A percentile compares a stretch with the other conserved stretches of the same genome.
Conservation (phyloP, 2,797 vertebrate genomes). For the Hapalemur alaotrensis region DNA sequence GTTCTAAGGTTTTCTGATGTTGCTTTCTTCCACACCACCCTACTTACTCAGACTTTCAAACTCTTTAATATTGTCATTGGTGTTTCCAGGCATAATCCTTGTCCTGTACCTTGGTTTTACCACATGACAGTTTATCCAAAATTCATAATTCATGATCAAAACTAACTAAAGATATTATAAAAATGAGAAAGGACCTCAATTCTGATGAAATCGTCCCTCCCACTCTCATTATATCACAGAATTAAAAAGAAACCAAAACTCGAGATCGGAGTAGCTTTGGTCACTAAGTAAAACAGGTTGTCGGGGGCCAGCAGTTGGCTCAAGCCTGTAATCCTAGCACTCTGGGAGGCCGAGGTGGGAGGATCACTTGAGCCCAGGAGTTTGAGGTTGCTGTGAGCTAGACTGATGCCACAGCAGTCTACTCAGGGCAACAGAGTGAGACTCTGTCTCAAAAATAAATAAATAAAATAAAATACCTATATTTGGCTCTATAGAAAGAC, state of each 20-base stretch:
- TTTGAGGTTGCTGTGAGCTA: too few species aligned
- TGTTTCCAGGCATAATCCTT: background rate
- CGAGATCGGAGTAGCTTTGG: background rate
- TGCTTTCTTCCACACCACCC: background rate
- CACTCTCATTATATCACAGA: background rate
- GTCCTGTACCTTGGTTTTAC: background rate
- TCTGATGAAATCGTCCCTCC: background rate
- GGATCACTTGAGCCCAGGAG: too few species aligned
- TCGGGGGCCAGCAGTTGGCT: too few species aligned
- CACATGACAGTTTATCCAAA: background rate
- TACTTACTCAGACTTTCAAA: background rate
- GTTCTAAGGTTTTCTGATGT: background rate
- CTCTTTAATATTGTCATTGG: background rate
- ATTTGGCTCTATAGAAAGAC: background rate
- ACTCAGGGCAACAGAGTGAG: too few species aligned
- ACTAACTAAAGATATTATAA: background rate
- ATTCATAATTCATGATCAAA: background rate
- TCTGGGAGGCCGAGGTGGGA: too few species aligned
- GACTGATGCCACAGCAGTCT: too few species aligned
- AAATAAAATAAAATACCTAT: background rate
- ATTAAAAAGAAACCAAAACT: slow-evolving; percentile 19
- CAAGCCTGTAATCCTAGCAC: too few species aligned
- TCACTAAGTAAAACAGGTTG: background rate
- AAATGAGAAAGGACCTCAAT: slow-evolving; percentile 6
- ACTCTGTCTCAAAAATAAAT: too few species aligned